Percentiles rank a stretch among this genome's conserved stretches.
These are phyloP conservation scores for Fistularia commersonii DNA, from an alignment of 2,797 vertebrate species.

Conservation along the genomic window DNA sequence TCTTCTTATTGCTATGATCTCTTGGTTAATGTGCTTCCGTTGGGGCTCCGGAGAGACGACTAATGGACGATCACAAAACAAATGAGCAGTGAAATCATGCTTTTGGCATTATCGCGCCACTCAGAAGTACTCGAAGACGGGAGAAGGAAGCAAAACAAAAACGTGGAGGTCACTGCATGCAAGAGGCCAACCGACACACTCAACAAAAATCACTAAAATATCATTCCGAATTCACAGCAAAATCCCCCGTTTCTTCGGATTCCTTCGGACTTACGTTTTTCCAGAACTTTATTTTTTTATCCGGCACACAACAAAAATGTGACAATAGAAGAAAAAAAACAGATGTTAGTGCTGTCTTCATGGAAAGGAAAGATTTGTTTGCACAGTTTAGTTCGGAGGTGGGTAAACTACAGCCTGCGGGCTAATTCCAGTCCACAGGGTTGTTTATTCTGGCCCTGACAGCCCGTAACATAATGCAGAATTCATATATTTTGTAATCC, in stretches of 20 bases:
- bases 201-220: constrained; percentile 39
- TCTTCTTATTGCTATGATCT: constrained; percentile 62
- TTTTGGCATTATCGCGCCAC: constrained; percentile 31
- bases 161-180: constrained; percentile 55
- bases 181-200: constrained; percentile 43
- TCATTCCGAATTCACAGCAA: constrained; percentile 17
- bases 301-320: constrained; percentile 82
- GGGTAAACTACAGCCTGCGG: no score
- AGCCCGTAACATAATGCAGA: no score
- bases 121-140: constrained; percentile 21
- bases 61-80: constrained; percentile 57
- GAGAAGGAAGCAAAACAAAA: constrained; percentile 32
- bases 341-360: constrained; percentile 75
- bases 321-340: constrained; percentile 83
- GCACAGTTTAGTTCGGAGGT: no score
- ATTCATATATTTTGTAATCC: no score
- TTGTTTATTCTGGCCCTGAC: no score
- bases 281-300: constrained; percentile 92
- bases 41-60: constrained; percentile 24
- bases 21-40: constrained; percentile 49
- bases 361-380: no score
- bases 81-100: constrained; percentile 46
- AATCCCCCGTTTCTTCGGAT: constrained; percentile 21
- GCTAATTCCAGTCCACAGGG: no score
- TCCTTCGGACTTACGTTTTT: constrained; percentile 87